Evolutionary conservation across 1,140 invertebrate species (phyloP).

Genomic region (Olivierus martensii): DNA sequence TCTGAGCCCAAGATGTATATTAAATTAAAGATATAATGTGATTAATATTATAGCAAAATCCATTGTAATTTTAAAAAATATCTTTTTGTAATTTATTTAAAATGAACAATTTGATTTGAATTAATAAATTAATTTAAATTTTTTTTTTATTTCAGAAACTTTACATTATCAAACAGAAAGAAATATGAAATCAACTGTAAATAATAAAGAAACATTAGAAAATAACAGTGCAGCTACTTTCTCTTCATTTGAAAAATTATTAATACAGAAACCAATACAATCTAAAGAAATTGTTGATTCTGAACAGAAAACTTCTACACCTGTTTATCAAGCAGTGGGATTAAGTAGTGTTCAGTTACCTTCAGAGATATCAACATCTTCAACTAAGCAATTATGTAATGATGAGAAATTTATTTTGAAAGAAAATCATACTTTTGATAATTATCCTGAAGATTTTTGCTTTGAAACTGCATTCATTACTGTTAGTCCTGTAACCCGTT

Average conservation of each 20-base stretch:
- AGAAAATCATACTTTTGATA: slow-evolving; percentile 8
- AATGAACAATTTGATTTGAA: no score
- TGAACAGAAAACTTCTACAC: slow-evolving; percentile 2
- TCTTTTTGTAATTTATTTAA: no score
- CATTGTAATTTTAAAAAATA: no score
- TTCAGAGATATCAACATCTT: no score
- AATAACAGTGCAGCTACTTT: background rate
- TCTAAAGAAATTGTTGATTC: background rate
- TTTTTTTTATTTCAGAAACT: no score
- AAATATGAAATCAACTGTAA: no score
- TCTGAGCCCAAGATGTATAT: no score
- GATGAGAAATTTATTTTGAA: slow-evolving; percentile 5
- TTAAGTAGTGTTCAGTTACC: background rate
- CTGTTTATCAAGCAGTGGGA: background rate
- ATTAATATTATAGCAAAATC: no score
- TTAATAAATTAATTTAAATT: no score
- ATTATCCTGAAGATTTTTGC: slow-evolving; percentile 20
- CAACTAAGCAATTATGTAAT: background rate
- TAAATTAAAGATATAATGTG: no score
- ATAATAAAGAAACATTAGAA: no score
- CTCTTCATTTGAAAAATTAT: slow-evolving; percentile 1
- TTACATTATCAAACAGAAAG: no score
- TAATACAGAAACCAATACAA: background rate
- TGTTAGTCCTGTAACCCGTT: slow-evolving; percentile 25
- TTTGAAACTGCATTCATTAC: slow-evolving; percentile 33